A percentile compares a stretch with the other conserved stretches of the same genome.
Conservation (phyloP, 2,888 invertebrate genomes). For the Eristalinus sepulchralis region DNA sequence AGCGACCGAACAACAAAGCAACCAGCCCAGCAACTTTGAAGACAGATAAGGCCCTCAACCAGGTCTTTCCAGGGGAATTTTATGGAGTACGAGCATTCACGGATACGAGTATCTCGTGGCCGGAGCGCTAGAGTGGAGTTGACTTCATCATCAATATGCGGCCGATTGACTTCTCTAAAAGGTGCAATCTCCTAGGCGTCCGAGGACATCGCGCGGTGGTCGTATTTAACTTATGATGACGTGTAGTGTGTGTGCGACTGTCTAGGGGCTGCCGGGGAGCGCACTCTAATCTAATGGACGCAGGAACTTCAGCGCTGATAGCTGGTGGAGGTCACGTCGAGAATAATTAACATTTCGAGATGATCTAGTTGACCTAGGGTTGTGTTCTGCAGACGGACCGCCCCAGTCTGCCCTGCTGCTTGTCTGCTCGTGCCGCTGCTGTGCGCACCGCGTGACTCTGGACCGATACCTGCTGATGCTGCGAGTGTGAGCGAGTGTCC, state of each 20-base stretch:
- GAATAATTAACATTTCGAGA: conserved; percentile 61
- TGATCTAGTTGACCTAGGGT: conserved; percentile 60
- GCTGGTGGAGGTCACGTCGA: conserved; percentile 45
- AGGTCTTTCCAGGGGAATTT: conserved; percentile 58
- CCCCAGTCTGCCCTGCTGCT: conserved; percentile 7
- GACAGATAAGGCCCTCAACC: conserved; percentile 62
- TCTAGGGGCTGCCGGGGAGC: not conserved
- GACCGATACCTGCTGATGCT: conserved; percentile 32
- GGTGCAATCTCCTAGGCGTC: conserved; percentile 49
- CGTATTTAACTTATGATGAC: conserved; percentile 67
- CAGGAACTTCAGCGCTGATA: conserved; percentile 9
- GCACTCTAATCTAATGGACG: conserved; percentile 17
- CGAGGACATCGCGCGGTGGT: conserved; percentile 20
- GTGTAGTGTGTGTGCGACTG: conserved; percentile 22
- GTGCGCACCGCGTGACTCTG: conserved; percentile 57
- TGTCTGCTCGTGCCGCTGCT: conserved; percentile 53
- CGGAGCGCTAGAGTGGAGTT: conserved; percentile 49
- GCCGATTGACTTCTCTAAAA: conserved; percentile 69
- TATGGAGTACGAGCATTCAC: conserved; percentile 42
- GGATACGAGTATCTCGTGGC: conserved; percentile 7
- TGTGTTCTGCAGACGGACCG: conserved; percentile 13
- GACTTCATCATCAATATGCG: conserved; percentile 66
- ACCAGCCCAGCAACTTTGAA: conserved; percentile 71
- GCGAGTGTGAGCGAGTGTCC: conserved; percentile 24
- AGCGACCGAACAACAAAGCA: conserved; percentile 65